These are phyloP conservation scores for Cygnus buccinator DNA, from an alignment of 2,113 vertebrate genomes.

Conservation along the genomic window DNA sequence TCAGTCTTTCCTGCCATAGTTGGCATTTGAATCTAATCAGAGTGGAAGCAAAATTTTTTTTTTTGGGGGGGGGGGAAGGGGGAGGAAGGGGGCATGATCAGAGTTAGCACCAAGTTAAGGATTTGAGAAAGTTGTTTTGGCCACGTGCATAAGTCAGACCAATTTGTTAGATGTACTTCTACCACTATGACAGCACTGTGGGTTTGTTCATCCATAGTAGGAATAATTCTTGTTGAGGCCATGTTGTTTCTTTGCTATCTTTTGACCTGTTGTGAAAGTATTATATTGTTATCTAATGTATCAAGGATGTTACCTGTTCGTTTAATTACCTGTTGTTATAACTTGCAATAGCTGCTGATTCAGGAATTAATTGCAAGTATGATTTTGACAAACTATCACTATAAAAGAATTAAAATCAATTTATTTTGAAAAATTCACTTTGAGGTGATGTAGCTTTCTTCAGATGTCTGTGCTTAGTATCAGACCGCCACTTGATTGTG, in stretches of 20 bases:
- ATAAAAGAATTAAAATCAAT: neutral
- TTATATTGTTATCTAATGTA: neutral
- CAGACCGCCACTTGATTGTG: neutral
- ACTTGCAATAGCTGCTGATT: neutral
- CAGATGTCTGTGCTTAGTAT: neutral
- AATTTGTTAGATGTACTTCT: neutral
- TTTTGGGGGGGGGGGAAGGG: too few species aligned
- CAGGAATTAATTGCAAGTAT: neutral
- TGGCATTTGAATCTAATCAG: neutral
- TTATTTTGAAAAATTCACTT: neutral
- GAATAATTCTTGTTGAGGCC: neutral
- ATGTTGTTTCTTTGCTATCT: neutral
- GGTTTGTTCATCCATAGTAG: neutral
- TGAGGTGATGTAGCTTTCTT: neutral
- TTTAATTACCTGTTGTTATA: neutral
- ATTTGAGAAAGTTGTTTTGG: neutral
- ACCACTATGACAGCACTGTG: neutral
- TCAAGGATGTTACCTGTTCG: neutral
- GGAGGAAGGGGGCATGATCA: too few species aligned
- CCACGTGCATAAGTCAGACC: neutral
- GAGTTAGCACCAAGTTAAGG: too few species aligned
- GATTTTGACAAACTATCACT: neutral
- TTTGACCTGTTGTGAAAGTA: neutral
- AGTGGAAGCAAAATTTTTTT: neutral
- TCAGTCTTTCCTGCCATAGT: neutral